Evolutionary conservation across 1,140 invertebrate species (phyloP), one percentile per base, ranked within the genome.

Genomic region (Ctenoplectra terminalis): DNA sequence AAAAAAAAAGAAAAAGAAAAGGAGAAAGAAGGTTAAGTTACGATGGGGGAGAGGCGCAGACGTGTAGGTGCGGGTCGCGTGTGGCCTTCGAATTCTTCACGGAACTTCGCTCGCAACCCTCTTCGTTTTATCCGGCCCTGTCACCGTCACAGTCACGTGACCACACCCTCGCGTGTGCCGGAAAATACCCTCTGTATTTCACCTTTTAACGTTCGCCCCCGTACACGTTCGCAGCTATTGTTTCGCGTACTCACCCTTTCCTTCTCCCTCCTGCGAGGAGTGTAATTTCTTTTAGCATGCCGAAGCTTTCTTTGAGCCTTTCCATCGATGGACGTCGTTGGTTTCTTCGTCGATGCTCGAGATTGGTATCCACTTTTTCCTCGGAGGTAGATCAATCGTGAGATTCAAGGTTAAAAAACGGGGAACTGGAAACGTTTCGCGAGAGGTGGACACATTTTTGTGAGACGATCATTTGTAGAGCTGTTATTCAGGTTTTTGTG

Each of bases 81-180:
- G 84, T 73, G 73, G 72, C 61, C 78, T 85, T 82, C 78, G 52
- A 86, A 85, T 85, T 58, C 83, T 82, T 85, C 83, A 77, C 54
- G 67, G 67, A 84, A 86, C 67, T 86, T 56, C 52, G 31, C 67
- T 81, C 37, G 34, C 83, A 29, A 74, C 69, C 79, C 79, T 82
- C 58, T 77, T 64, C 72, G 29, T 43, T 77, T 66, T 77, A 73
- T 52, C 43, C 63, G 13, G 7, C 31, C 52, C 58, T 58, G 76
- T 86, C 81, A 43, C 71, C 52, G 77, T 86, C 69, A 34, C 63
- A 63, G 31, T 85, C 85, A 87, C 85, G 85, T 86, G 84, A 86
- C 63, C 79, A 64, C 85, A 78, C 80, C 84, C 83, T 84, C 61
- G 52, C 50, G 76, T 63, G 66, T n/a, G 15, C 74, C 61, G 54